Evolutionary conservation across 2,888 invertebrate species (phyloP), one percentile per base, ranked within the genome.

Genomic region (Hipparchia semele): DNA sequence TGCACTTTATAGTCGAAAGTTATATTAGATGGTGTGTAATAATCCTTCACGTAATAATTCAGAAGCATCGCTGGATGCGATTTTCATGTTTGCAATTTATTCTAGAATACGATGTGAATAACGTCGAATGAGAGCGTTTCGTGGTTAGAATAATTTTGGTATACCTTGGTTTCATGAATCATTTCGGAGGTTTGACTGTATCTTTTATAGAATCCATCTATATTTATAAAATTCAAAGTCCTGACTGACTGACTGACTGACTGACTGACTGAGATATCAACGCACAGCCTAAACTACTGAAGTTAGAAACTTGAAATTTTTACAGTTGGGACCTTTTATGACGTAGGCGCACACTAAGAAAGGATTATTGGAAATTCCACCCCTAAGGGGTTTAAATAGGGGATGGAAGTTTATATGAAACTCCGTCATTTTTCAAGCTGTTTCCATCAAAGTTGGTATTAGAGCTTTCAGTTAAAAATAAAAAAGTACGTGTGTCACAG

Each of bases 61-160:
- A 65, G 33, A 49, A 53, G 51, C 53, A 33, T 10, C 33, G n/a
- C 10, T 10, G 23, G 13, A 64, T 65, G 65, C 65, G 53, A 33
- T 65, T 65, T 65, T 23, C 65, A 23, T 53, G 49, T 51, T 53
- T 65, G 65, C 51, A 65, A 65, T 65, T 65, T 65, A 53, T 51
- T 62, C 6, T 45, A 62, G 62, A 46, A 46, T 33, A 33, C 9
- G 8, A 46, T 46, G 39, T 46, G 46, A 61, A 12, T 61, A 46
- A 45, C 45, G 9, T 61, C 5, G 45, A 45, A 7, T 61, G 7
- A n/a, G n/a, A 46, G 61, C 6, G 39, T 60, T 60, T 10, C 39
- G 3, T 8, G 39, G 39, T 23, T 10, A 10, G 10, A 39, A 56
- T 56, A 56, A 60, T 12, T 39, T 45, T n/a, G 10, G 60, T 12